Conservation (phyloP, 2,888 invertebrate genomes). For the Zootermopsis nevadensis region DNA sequence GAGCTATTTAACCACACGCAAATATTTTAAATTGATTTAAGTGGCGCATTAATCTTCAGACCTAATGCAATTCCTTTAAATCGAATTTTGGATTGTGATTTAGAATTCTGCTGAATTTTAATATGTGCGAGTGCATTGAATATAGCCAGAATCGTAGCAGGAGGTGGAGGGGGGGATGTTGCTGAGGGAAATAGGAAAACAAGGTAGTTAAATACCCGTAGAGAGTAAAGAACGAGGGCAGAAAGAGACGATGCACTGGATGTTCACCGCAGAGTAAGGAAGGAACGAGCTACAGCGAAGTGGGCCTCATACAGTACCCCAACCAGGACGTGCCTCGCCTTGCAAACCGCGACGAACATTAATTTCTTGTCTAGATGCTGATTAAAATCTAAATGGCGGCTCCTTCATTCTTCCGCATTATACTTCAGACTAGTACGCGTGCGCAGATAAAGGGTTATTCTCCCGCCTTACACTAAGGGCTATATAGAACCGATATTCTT, state of each 20-base stretch:
- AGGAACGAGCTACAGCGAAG: too few species aligned
- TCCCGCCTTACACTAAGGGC: not conserved
- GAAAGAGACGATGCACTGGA: not conserved
- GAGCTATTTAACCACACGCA: not conserved
- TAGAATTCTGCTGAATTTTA: not conserved
- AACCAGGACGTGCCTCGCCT: conserved; percentile 29
- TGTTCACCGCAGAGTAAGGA: conserved; percentile 11
- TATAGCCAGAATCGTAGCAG: not conserved
- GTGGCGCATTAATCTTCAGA: not conserved
- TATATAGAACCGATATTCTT: not conserved
- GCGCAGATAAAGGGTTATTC: not conserved
- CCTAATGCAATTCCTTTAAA: conserved; percentile 27
- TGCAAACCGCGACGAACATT: conserved; percentile 20
- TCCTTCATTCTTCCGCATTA: not conserved
- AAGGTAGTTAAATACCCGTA: not conserved
- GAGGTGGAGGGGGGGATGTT: not conserved
- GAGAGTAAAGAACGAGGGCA: not conserved
- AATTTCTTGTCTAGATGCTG: conserved; percentile 40
- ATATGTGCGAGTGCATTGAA: not conserved
- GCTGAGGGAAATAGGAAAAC: not conserved
- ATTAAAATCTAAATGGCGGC: conserved; percentile 37
- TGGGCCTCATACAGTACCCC: conserved; percentile 1
- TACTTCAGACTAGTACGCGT: not conserved
- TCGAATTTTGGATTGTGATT: conserved; percentile 17
- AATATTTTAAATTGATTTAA: not conserved